Base-by-base conservation (phyloP, 2,888 invertebrate genomes). In the Papilio protenor region DNA sequence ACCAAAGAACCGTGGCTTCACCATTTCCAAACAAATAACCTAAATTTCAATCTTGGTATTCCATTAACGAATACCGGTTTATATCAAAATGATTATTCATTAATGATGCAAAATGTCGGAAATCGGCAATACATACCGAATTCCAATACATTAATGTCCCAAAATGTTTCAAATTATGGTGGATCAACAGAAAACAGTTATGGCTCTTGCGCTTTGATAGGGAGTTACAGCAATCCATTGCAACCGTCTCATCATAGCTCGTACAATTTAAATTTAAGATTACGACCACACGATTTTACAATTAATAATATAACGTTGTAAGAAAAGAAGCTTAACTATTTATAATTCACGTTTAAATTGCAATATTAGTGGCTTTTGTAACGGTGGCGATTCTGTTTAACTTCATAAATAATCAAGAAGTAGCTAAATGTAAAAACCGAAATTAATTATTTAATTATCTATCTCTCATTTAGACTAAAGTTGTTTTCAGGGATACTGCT, bases 211-310 rank as follows among this genome's bases (percentile, higher is more conserved):
- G 89, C 91, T 0, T 84, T 95, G 21, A 91, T 95, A 71, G 90
- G 94, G 52, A 90, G 94, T 1, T 95, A 95, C 80, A 87, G 89
- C 69, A 89, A 91, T 6, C 85, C 93, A 0, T 81, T 93, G 23
- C 94, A 91, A 75, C 85, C 94, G 0, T 90, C 93, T 2, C 94
- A 94, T 83, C 93, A 92, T 61, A 88, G 90, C 80, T 91, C 94
- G 1, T 95, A 95, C 76, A 95, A 95, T 83, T 84, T 95, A 55
- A 95, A 95, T 84, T 91, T 96, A 79, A 90, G 96, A 83, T 90
- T 96, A 79, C 92, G 96, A 85, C 96, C 96, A 1, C 96, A 96
- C 81, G 96, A 96, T 88, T 96, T 95, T 81, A 92, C 91, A 78
- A 89, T 95, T 82, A 94, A 95, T 81, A 94, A 95, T 82, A 91